These are phyloP conservation scores for Ophraella communa DNA, from an alignment of 2,888 invertebrate species.

Conservation along the genomic window DNA sequence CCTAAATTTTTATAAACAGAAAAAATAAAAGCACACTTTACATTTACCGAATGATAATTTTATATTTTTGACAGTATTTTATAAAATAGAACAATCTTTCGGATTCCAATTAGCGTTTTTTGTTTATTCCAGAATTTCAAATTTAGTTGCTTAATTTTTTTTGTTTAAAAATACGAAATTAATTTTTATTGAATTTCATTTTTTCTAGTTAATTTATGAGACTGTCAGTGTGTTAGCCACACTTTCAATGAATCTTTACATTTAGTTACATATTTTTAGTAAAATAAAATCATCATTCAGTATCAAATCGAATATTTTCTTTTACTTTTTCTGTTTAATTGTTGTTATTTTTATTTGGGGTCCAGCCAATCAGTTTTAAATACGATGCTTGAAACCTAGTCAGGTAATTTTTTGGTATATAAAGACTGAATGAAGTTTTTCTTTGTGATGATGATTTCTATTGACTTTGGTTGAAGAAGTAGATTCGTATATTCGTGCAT, in stretches of 20 bases:
- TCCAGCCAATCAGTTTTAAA: constrained; percentile 15
- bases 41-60: background rate
- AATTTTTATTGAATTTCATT: no score
- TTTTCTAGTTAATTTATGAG: no score
- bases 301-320: background rate
- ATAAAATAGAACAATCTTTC: background rate
- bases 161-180: no score
- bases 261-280: no score
- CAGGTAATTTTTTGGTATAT: constrained; percentile 32
- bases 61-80: background rate
- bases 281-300: background rate
- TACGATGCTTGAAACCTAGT: constrained; percentile 32
- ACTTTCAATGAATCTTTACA: no score
- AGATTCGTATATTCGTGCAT: background rate
- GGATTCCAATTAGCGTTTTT: background rate
- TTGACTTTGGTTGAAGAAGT: background rate
- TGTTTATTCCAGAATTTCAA: no score
- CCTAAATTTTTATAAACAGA: constrained; percentile 2
- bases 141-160: no score
- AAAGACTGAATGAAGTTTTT: constrained; percentile 23
- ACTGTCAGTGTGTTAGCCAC: no score
- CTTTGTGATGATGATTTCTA: constrained; percentile 16
- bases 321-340: constrained; percentile 12
- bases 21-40: background rate
- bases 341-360: constrained; percentile 10